phyloP scores from a whole-genome alignment of 2,888 invertebrate species.

The Azorinus chamasolen region DNA sequence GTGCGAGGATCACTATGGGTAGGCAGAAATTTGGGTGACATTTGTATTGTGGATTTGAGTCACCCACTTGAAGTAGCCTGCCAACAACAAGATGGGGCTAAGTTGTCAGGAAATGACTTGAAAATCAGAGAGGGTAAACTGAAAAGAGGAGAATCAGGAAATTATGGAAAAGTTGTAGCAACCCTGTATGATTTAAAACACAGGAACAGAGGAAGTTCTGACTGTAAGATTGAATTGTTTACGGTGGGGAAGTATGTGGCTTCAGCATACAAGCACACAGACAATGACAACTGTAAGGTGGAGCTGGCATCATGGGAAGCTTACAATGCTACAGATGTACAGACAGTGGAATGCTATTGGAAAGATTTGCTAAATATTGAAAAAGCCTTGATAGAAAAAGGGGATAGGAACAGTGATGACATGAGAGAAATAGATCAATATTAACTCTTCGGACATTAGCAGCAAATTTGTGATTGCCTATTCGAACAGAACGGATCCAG shows the following conservation, averaged over 20 bases:
- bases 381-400: constrained; percentile 1
- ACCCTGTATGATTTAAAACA: constrained; percentile 26
- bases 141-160: background rate
- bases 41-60: constrained; percentile 55
- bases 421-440: background rate
- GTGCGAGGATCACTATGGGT: constrained; percentile 76
- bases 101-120: no score
- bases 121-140: no score
- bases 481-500: no score
- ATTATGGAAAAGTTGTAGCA: constrained; percentile 48
- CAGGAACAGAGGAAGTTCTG: background rate
- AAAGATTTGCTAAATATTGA: constrained; percentile 5
- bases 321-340: constrained; percentile 26
- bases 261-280: constrained; percentile 19
- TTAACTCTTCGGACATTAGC: background rate
- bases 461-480: no score
- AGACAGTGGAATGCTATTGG: constrained; percentile 7
- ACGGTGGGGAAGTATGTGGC: constrained; percentile 43
- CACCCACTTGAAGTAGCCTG: background rate
- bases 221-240: constrained; percentile 20
- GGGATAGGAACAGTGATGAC: background rate
- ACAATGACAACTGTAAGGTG: background rate
- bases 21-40: constrained; percentile 74
- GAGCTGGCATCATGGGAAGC: constrained; percentile 57
- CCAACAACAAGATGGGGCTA: no score